Conservation (phyloP, 2,113 vertebrate species). For the Cygnus buccinator region DNA sequence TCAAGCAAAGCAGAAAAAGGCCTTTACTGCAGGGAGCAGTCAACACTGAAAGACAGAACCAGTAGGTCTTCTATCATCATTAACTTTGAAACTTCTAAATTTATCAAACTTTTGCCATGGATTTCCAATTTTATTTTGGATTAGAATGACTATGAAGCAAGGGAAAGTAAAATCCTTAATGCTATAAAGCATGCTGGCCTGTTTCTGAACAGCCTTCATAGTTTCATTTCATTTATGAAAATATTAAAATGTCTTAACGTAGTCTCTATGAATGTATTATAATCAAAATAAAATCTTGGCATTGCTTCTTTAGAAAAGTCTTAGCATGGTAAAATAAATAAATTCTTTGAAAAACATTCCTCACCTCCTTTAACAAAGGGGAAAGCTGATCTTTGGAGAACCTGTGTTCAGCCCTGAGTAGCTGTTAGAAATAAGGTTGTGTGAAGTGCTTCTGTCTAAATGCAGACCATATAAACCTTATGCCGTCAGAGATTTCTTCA, state of each 20-base stretch:
- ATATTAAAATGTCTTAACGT: neutral
- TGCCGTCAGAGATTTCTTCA: neutral
- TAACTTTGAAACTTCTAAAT: neutral
- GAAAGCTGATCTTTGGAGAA: constrained; percentile 41
- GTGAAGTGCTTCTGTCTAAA: neutral
- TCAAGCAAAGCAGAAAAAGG: neutral
- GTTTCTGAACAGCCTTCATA: neutral
- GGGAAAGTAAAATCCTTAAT: neutral
- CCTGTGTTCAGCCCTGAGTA: neutral
- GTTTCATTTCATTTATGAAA: neutral
- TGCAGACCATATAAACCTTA: neutral
- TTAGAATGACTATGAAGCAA: neutral
- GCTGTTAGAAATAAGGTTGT: neutral
- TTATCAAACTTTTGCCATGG: neutral
- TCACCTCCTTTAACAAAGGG: constrained; percentile 22
- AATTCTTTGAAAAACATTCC: neutral
- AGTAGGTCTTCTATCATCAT: neutral
- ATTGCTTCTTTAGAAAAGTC: neutral
- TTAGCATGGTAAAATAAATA: neutral
- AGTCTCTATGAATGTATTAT: neutral
- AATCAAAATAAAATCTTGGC: neutral
- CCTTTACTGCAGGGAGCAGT: neutral
- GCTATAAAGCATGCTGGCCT: neutral
- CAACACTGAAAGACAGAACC: neutral
- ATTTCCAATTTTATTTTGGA: neutral